Base-by-base conservation (phyloP, 2,888 invertebrate species). In the Strigamia crassipes region DNA sequence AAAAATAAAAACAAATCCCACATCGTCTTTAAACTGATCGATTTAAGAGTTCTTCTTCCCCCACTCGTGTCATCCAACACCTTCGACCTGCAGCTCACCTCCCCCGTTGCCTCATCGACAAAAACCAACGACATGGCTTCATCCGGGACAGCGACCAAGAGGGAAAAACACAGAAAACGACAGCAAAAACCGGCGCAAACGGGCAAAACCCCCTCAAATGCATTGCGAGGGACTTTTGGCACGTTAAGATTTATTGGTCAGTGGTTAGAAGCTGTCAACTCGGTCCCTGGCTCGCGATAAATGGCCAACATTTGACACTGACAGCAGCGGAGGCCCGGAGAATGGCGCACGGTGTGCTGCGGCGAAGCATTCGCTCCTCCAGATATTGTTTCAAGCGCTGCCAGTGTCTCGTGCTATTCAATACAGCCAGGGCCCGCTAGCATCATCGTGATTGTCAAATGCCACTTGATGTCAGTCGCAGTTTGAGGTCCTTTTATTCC, bases 191-290 rank as follows among this genome's bases (percentile, higher is more conserved):
- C 13, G 9, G 73, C 27, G 15, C 31, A 73, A 73, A 27, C 27
- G 27, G 27, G n/a, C 27, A 27, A 27, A 27, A 27, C 1, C 27
- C 27, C 1, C 13, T 15, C 9, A 73, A 27, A 73, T 73, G 73
- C 73, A 73, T 6, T 8, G 23, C 4, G 73, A 27, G 31, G 31
- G 31, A 31, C 10, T 13, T 23, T 56, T 31, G 73, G 31, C 73
- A 27, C 23, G 21, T 23, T 12, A 73, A 73, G 73, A 73, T 73
- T 73, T 73, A 73, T 73, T 73, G 73, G 73, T n/a, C 73, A 73
- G 73, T 73, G 73, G 73, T 73, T 73, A 73, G 73, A 8, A 73
- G 73, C 73, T 73, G 73, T 73, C 73, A 73, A 73, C 73, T 73
- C 73, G 13, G 27, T 73, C 73, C 73, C 73, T 73, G 31, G 73